Percentiles rank a stretch among this genome's conserved stretches.
Evolutionary conservation across 2,888 invertebrate species (phyloP).

Genomic region (Kuschelorhynchus macadamiae): DNA sequence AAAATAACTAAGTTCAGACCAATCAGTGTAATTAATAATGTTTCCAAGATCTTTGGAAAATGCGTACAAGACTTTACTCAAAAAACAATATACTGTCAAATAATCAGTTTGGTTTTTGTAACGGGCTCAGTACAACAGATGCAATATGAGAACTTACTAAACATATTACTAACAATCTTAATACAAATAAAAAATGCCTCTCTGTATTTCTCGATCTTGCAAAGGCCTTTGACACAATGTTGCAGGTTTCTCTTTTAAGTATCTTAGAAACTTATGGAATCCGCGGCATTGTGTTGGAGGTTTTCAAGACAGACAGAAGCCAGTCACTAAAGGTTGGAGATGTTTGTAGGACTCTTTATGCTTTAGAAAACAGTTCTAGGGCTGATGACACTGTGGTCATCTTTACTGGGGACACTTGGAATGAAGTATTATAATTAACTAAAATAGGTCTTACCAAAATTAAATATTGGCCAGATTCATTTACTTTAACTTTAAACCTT

Average conservation of each 20-base stretch:
- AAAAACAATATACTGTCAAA: constrained; percentile 15
- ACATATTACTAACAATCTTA: too few relatives aligned
- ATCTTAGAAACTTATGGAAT: too few relatives aligned
- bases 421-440: not conserved
- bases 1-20: constrained; percentile 21
- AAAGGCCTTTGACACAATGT: too few relatives aligned
- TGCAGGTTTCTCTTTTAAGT: too few relatives aligned
- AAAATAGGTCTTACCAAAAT: not conserved
- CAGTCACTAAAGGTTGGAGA: too few relatives aligned
- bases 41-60: constrained; percentile 33
- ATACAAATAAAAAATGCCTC: too few relatives aligned
- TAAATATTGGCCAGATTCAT: constrained; percentile 19
- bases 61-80: constrained; percentile 16
- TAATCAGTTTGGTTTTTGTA: constrained; percentile 16
- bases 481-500: constrained; percentile 11
- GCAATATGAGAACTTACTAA: constrained; percentile 7
- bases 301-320: too few relatives aligned
- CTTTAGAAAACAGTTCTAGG: not conserved
- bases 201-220: too few relatives aligned
- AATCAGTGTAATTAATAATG: constrained; percentile 30
- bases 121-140: constrained; percentile 2
- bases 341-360: too few relatives aligned
- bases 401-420: constrained; percentile 11
- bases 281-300: too few relatives aligned
- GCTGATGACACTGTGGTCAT: constrained; percentile 18